Evolutionary conservation across 2,113 vertebrate genomes (phyloP).

Genomic region (Perca schrenkii): DNA sequence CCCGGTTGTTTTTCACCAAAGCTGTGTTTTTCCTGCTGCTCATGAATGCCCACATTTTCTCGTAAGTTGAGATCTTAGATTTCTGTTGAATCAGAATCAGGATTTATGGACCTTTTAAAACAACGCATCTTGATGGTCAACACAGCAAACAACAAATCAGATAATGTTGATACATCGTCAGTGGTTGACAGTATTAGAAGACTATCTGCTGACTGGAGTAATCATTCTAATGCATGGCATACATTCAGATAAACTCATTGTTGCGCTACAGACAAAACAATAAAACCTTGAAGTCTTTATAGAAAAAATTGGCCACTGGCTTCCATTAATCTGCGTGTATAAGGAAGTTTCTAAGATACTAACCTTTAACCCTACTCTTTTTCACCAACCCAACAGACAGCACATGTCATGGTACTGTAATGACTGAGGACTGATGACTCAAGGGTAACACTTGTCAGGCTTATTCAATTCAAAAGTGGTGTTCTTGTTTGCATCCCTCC

Average conservation of each 20-base stretch:
- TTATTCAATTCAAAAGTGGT: slow-evolving; percentile 17
- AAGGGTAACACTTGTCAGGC: slow-evolving; percentile 15
- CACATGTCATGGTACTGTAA: slow-evolving; percentile 3
- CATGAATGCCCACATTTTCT: slow-evolving; percentile 99
- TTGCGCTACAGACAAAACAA: slow-evolving; percentile 35
- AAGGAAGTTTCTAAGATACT: background rate
- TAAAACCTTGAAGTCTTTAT: slow-evolving; percentile 41
- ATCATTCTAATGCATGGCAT: slow-evolving; percentile 8
- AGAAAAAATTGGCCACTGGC: slow-evolving; percentile 1
- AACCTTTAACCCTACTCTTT: slow-evolving; percentile 18
- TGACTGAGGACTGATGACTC: slow-evolving; percentile 22
- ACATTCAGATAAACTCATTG: slow-evolving; percentile 35
- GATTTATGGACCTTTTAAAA: slow-evolving; percentile 24
- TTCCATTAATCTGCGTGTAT: slow-evolving; percentile 16
- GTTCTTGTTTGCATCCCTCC: slow-evolving; percentile 8
- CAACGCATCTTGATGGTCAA: background rate
- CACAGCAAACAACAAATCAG: slow-evolving; percentile 1
- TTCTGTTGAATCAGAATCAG: slow-evolving; percentile 86
- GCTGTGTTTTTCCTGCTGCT: slow-evolving; percentile 96
- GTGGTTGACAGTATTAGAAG: background rate
- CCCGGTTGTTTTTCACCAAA: slow-evolving; percentile 94
- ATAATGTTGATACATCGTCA: background rate
- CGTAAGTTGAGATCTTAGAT: slow-evolving; percentile 98
- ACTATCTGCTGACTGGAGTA: slow-evolving; percentile 11
- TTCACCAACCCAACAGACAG: background rate